phyloP scores from a whole-genome alignment of 2,797 vertebrate genomes.

The Hapalemur alaotrensis region DNA sequence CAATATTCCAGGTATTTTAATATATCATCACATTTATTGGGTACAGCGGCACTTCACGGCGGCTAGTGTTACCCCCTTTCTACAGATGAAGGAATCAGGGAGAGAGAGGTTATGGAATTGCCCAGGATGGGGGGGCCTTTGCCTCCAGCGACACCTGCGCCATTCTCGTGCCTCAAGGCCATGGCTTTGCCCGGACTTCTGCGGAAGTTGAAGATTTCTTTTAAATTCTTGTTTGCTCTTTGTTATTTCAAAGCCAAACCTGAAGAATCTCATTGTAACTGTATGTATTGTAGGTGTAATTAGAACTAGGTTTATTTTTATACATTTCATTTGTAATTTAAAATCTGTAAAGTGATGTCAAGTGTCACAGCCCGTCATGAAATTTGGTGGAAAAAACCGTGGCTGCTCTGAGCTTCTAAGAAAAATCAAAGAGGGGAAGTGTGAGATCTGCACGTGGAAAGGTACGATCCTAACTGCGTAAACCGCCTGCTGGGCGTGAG shows the following conservation, averaged over 20 bases:
- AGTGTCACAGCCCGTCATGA: neutral
- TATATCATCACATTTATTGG: accelerated
- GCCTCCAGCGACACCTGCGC: accelerated
- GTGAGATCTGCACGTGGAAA: accelerated
- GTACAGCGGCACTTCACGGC: neutral
- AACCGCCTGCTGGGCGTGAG: neutral
- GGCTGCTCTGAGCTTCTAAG: neutral
- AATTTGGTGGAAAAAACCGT: neutral
- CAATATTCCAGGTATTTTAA: accelerated
- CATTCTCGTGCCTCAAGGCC: accelerated
- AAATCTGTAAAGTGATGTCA: neutral
- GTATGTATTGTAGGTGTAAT: accelerated
- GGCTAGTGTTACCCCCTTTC: neutral
- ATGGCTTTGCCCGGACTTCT: neutral
- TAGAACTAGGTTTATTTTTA: neutral
- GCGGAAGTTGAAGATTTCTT: neutral
- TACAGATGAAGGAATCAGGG: accelerated
- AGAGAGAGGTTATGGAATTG: neutral
- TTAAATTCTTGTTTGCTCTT: neutral
- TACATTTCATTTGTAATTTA: neutral
- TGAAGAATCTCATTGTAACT: neutral
- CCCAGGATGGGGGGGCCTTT: accelerated
- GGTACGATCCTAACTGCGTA: accelerated
- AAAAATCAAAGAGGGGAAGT: neutral
- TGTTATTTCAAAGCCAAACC: neutral